phyloP scores from a whole-genome alignment of 2,797 vertebrate species.

The Sparus aurata region DNA sequence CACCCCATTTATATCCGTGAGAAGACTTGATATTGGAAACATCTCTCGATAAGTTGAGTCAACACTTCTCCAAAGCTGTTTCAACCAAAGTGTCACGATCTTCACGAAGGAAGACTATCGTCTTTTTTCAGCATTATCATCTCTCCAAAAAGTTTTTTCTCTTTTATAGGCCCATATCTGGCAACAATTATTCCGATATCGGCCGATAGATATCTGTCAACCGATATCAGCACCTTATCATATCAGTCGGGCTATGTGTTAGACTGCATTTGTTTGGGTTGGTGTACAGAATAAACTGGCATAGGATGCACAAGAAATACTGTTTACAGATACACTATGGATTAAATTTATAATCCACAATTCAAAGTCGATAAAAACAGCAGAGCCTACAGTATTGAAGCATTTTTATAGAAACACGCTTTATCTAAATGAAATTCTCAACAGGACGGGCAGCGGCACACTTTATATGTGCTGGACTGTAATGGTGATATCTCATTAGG shows the following conservation, averaged over 20 bases:
- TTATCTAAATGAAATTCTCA: slow-evolving; percentile 4
- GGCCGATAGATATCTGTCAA: no score
- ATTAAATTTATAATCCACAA: not conserved
- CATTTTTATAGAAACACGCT: not conserved
- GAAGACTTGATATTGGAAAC: not conserved
- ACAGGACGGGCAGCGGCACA: slow-evolving; percentile 6
- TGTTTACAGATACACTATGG: not conserved
- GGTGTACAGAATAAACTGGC: not conserved
- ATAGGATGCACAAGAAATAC: not conserved
- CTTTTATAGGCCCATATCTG: no score
- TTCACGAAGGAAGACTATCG: not conserved
- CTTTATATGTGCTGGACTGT: slow-evolving; percentile 34
- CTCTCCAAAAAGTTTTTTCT: no score
- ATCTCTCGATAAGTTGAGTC: not conserved
- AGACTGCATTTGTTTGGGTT: not conserved
- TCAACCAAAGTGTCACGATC: not conserved
- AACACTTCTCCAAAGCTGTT: not conserved
- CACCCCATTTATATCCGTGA: not conserved
- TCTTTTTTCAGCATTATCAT: no score
- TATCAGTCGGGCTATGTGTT: not conserved
- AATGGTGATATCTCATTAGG: slow-evolving; percentile 61
- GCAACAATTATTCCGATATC: no score
- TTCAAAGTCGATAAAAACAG: not conserved
- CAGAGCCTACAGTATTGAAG: not conserved
- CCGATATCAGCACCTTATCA: no score